Base-by-base conservation (phyloP, 2,113 vertebrate genomes). In the Herpetotheres cachinnans region DNA sequence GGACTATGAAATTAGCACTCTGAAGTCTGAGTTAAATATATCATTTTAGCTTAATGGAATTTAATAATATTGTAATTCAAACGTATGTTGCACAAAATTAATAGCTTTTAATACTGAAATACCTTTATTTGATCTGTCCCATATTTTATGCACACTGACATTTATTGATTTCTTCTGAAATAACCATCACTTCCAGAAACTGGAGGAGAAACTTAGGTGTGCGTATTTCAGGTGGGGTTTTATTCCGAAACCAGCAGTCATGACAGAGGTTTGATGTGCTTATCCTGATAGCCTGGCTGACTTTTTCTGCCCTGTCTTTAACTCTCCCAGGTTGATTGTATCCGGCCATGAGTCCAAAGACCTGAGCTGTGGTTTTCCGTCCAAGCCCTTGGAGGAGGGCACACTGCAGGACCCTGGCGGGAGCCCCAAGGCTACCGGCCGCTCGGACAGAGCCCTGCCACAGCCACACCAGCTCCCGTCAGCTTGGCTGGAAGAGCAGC, bases 1-100 rank as follows among this genome's bases (percentile, higher is more conserved):
- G 50, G 69, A 90, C 97, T 97, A 86, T 97, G 97, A 98, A 98
- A 98, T 98, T 98, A 98, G 82, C 96, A 96, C 95, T 95, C 83
- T 86, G 82, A 93, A 96, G 90, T 77, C 96, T 92, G 83, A 96
- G 93, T 96, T 96, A 97, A 96, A 98, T 95, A 96, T 96, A 97
- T 95, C 89, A 96, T 95, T 97, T 95, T 90, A 86, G 85, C 76
- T 92, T 96, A 97, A 93, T 79, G 93, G 95, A 97, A 96, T 97
- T 97, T 92, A 98, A 97, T 97, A 97, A 97, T 95, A 94, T n/a
- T 94, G 87, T 97, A 97, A 97, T 97, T 97, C 93, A 97, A 97
- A 97, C 4, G 74, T 73, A 87, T 74, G 90, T 93, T 97, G 83
- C 42, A 66, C 95, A 97, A 96, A 97, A 97, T 96, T 77, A 97